phyloP scores from a whole-genome alignment of 2,113 vertebrate species.

The Puntigrus tetrazona region DNA sequence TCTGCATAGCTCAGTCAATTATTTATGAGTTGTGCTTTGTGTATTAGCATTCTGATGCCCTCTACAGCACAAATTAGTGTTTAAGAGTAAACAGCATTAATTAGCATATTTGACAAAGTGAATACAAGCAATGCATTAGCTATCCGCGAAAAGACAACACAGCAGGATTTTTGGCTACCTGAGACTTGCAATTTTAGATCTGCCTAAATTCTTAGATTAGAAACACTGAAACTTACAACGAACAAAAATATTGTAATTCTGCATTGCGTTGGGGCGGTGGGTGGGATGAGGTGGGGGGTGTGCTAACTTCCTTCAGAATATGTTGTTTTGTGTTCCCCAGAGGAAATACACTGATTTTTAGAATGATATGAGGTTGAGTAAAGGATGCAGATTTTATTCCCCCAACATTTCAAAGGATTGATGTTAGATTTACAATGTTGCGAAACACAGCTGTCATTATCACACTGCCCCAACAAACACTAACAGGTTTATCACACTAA shows the following conservation, averaged over 20 bases:
- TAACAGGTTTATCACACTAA: not conserved
- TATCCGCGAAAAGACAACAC: not conserved
- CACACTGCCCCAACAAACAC: not conserved
- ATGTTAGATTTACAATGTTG: not conserved
- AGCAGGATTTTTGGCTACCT: not conserved
- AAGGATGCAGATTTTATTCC: not conserved
- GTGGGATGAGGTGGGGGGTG: no score
- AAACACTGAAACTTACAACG: not conserved
- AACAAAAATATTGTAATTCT: no score
- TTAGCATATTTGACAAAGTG: constrained; percentile 18
- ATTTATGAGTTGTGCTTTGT: not conserved
- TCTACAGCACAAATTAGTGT: constrained; percentile 11
- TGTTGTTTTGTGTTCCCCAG: not conserved
- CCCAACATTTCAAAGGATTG: not conserved
- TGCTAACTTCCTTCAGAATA: not conserved
- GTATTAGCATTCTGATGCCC: constrained; percentile 14
- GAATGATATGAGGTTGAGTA: not conserved
- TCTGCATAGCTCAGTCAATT: constrained; percentile 32
- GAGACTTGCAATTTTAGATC: not conserved
- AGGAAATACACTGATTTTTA: not conserved
- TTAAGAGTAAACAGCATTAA: constrained; percentile 16
- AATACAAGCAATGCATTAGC: not conserved
- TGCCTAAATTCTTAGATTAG: not conserved
- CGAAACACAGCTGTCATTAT: not conserved
- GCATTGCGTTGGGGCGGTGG: no score